Evolutionary conservation across 2,888 invertebrate species (phyloP), one percentile per base, ranked within the genome.

Genomic region (Chalcis sispes): DNA sequence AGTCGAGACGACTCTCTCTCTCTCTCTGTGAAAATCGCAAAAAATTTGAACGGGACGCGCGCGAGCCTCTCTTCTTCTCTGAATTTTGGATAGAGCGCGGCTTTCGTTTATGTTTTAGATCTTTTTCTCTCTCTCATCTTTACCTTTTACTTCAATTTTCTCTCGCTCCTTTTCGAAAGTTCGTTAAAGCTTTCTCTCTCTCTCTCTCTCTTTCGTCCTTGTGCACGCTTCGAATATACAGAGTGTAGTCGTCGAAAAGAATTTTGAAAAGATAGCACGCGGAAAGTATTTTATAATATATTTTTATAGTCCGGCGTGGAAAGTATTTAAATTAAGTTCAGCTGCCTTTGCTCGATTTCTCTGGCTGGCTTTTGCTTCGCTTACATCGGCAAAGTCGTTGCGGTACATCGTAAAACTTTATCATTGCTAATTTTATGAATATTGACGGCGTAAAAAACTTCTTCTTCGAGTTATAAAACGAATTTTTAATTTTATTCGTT

Each of bases 351-450:
- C 42, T n/a, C 20, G 18, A 32, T 50, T 50, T 20, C 20, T 23
- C 2, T n/a, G n/a, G n/a, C 40, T n/a, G 29, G 8, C 2, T 20
- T 18, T 8, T 18, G 2, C 42, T 48, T 36, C 8, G 36, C 58
- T 70, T 70, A 59, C 69, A 70, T 32, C 25, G 20, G 18, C 23
- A 20, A 36, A 48, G 2, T 10, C 18, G 18, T 32, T 18, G 15
- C 58, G n/a, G 5, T 18, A 48, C 64, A 32, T 56, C 64, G 46
- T 72, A 72, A 72, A 72, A 72, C 64, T 72, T 64, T 64, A 64
- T 72, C 64, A 25, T 25, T 23, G 54, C 64, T 72, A 62, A 72
- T 62, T 72, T 72, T 72, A 72, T 72, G 62, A 64, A 64, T 72
- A 72, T 72, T 64, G 62, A 54, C 62, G 54, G 64, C 54, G 54